Evolutionary conservation across 2,797 vertebrate species (phyloP), one percentile per base, ranked within the genome.

Genomic region (Pangasius djambal): DNA sequence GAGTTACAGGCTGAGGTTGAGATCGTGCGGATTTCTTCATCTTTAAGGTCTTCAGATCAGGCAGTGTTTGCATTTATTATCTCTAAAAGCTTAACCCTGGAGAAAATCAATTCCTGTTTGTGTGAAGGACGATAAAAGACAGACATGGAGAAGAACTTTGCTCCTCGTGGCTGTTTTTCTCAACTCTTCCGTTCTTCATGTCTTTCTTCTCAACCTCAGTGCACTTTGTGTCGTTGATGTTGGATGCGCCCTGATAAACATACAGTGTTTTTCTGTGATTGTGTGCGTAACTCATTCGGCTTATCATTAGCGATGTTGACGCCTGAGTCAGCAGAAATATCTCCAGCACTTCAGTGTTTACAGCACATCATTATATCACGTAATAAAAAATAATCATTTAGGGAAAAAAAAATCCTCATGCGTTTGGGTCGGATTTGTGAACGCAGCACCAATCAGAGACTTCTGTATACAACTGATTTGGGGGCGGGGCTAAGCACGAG

Each of bases 141-240:
- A 31, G 22, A 89, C 12, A 52, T 25, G n/a, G 34, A 74, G 31
- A 77, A 69, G 85, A 86, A 88, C 87, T 89, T 91, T 91, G 83
- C 83, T 84, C 90, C 78, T 86, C 25, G 0, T 18, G 31, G 48
- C 74, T 57, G 67, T 63, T 70, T 88, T 87, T 74, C 70, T 87
- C 72, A 50, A 70, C 37, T 18, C 7, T 15, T 13, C 13, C 37
- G n/a, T 22, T 57, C 28, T 57, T 48, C 59, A 2, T 55, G 1
- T 15, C 8, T 37, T 15, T 50, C 59, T 59, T 37, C 34, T 50
- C 15, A 13, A 22, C 20, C 44, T 52, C 28, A 37, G 61, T 50
- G 77, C 44, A 84, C 72, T 84, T 31, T 86, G 89, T 90, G 72
- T 44, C 18, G 13, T 44, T 83, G 48, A 28, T 16, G 77, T 18